These are phyloP conservation scores for Tenthredo scrophulariae DNA, from an alignment of 2,888 invertebrate species.

Conservation along the genomic window DNA sequence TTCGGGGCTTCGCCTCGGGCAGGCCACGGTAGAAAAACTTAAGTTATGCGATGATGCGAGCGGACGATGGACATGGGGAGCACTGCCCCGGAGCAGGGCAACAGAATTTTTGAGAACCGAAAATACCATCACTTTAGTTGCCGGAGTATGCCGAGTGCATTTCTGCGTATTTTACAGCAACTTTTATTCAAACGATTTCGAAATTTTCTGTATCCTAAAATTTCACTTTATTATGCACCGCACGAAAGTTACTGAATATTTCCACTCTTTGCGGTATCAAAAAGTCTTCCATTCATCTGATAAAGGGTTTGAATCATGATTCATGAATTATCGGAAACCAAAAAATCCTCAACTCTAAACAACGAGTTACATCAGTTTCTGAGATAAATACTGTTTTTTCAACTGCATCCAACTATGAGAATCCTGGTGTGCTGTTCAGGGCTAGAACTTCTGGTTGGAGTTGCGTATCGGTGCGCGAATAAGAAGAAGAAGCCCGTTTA, in stretches of 20 bases:
- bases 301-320: background rate
- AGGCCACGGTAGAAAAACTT: slow-evolving; percentile 44
- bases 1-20: slow-evolving; percentile 50
- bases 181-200: background rate
- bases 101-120: slow-evolving; percentile 51
- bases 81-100: slow-evolving; percentile 47
- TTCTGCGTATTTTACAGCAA: slow-evolving; percentile 27
- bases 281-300: background rate
- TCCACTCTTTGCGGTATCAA: background rate
- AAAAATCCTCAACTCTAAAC: background rate
- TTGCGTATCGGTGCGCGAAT: background rate
- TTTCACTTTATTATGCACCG: background rate
- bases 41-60: slow-evolving; percentile 51
- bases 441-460: background rate
- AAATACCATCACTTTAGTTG: slow-evolving; percentile 32
- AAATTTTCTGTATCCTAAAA: background rate
- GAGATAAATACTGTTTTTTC: background rate
- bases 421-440: background rate
- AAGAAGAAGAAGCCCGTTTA: background rate
- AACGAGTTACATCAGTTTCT: background rate
- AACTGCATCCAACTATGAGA: background rate
- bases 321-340: background rate
- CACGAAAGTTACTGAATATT: background rate
- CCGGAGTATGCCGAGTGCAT: slow-evolving; percentile 11
- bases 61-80: slow-evolving; percentile 45